These are phyloP conservation scores for Leptinotarsa texana DNA, from an alignment of 1,140 invertebrate species.

Conservation along the genomic window DNA sequence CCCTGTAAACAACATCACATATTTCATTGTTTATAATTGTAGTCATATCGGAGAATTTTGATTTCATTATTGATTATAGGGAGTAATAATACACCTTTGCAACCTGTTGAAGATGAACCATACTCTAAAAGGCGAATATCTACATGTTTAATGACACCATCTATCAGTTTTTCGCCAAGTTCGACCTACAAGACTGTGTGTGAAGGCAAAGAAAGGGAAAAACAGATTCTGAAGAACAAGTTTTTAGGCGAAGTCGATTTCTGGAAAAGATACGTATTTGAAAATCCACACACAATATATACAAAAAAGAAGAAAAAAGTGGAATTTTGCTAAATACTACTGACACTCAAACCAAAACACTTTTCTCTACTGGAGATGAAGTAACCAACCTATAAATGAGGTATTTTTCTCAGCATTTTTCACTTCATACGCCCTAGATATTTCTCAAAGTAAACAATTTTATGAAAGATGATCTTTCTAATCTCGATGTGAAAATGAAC, in stretches of 20 bases:
- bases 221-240: neutral
- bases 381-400: too few species aligned
- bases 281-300: neutral
- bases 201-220: neutral
- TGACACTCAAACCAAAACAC: too few species aligned
- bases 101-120: neutral
- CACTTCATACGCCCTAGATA: too few species aligned
- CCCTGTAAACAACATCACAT: too few species aligned
- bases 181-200: conserved; percentile 1
- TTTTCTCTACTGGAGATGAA: too few species aligned
- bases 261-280: neutral
- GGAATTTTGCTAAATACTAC: too few species aligned
- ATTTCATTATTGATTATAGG: neutral
- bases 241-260: neutral
- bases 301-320: neutral
- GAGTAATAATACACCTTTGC: neutral
- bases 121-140: neutral
- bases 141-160: neutral
- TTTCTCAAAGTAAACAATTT: too few species aligned
- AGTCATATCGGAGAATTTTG: too few species aligned
- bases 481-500: too few species aligned
- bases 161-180: neutral
- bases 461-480: too few species aligned
- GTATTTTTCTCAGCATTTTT: too few species aligned
- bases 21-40: too few species aligned